Evolutionary conservation across 2,797 vertebrate species (phyloP), one percentile per base, ranked within the genome.

Genomic region (Sphaeramia orbicularis): DNA sequence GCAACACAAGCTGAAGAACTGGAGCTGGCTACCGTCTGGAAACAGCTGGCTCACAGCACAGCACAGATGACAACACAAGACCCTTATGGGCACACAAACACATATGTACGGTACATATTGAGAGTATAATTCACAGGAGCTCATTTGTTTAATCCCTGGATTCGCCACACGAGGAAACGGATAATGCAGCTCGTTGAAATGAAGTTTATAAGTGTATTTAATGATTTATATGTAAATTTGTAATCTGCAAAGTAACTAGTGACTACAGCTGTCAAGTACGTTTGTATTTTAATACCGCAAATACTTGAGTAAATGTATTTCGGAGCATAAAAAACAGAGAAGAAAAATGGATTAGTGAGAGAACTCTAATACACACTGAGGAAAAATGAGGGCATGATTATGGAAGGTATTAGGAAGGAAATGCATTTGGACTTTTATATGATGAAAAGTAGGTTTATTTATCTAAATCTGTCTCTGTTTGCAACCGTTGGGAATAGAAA

Each of bases 381-480:
- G 35, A 51, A 3, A 37, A 49, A 69, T 54, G 14, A 74, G 27
- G 21, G 21, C 42, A 19, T 42, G 45, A 66, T 80, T 65, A 67
- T 45, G 19, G 51, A 49, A 35, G 16, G 50, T 16, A 68, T 64
- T 74, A 50, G 40, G 38, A 52, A 41, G 35, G 44, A 57, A 72
- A 85, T 59, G 62, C 38, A 10, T 43, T 30, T 56, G 50, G 48
- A 68, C 44, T 37, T 52, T 70, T 47, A 61, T 38, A 57, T 65
- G 56, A 68, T 75, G 54, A 65, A 80, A 61, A 76, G 30, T 16
- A 19, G 55, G 11, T 73, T 77, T 76, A 59, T 76, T 50, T 72
- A 68, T 81, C 65, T 55, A 64, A 72, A 84, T 76, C 55, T 63
- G 66, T 50, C 45, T 24, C 10, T 51, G 1, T 73, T 73, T 65